Evolutionary conservation across 2,888 invertebrate species (phyloP), one percentile per base, ranked within the genome.

Genomic region (Dioctria rufipes): DNA sequence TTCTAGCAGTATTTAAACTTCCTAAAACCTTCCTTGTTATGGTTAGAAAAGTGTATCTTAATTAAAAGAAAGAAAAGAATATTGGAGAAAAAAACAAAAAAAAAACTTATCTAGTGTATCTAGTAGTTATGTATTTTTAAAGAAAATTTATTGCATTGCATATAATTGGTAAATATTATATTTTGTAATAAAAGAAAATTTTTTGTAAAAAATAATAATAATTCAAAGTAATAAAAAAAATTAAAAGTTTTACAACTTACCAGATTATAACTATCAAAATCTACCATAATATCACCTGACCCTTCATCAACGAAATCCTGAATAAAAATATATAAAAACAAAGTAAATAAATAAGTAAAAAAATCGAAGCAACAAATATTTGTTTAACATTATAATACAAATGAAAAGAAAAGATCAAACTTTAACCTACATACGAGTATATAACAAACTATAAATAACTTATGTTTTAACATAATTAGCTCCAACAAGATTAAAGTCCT

Each of bases 311-410:
- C n/a, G 37, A 42, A 61, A 39, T 63, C 73, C 80, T 73, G 37
- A 49, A 51, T 37, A 80, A 80, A 71, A 63, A 2, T n/a, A 37
- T 25, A 25, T 25, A 73, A 69, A 69, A 61, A 54, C 8, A 11
- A 69, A 80, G 46, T 60, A 25, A 43, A 58, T 61, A 11, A 65
- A 71, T 40, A 51, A 13, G 42, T 58, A 73, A 80, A 51, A 61
- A 8, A 39, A 79, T 73, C 13, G 13, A 13, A 61, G 6, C 40
- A 80, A 49, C 67, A 77, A 80, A 81, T 9, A 71, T 58, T 13
- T 8, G 11, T 8, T 8, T 73, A 51, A 66, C 66, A 81, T 25
- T 1, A 82, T 54, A 73, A 80, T 54, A 58, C 4, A 3, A 43
- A 60, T n/a, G 46, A 54, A 71, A 71, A 54, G 3, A 4, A 13